Conservation (phyloP, 2,797 vertebrate species). For the Enteromius thamalakanensis region DNA sequence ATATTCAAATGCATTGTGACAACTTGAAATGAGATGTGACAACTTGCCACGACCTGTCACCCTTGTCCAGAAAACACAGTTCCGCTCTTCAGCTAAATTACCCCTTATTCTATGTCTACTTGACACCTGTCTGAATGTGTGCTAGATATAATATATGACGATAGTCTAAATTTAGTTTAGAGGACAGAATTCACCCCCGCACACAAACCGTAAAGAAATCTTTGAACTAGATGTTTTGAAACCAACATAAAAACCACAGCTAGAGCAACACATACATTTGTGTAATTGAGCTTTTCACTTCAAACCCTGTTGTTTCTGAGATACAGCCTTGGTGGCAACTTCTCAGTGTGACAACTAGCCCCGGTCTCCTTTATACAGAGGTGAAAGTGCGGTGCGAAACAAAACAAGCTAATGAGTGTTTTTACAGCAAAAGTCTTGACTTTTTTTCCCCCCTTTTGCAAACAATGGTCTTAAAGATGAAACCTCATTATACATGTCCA, state of each 20-base stretch:
- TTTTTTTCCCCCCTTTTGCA: not conserved
- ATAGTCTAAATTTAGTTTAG: not conserved
- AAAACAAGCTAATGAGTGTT: conserved; percentile 32
- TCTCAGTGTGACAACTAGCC: conserved; percentile 24
- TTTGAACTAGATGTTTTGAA: conserved; percentile 13
- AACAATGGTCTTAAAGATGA: conserved; percentile 54
- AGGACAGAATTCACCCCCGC: not conserved
- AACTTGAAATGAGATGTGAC: no score
- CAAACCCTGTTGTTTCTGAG: conserved; percentile 14
- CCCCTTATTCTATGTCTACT: not conserved
- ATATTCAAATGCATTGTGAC: not conserved
- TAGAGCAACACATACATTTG: not conserved
- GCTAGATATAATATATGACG: not conserved
- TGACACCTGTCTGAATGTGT: not conserved
- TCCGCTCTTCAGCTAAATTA: not conserved
- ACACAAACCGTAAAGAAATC: not conserved
- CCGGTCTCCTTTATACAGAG: not conserved
- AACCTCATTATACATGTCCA: conserved; percentile 57
- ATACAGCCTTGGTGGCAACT: conserved; percentile 2
- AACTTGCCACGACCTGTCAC: no score
- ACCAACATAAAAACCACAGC: conserved; percentile 1
- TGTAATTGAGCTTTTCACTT: not conserved
- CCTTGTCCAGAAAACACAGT: not conserved
- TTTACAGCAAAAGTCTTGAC: not conserved
- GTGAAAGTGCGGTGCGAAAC: conserved; percentile 2